A percentile compares a stretch with the other conserved stretches of the same genome.
These are phyloP conservation scores for Rhinoptilus africanus DNA, from an alignment of 2,113 vertebrate genomes.

Conservation along the genomic window DNA sequence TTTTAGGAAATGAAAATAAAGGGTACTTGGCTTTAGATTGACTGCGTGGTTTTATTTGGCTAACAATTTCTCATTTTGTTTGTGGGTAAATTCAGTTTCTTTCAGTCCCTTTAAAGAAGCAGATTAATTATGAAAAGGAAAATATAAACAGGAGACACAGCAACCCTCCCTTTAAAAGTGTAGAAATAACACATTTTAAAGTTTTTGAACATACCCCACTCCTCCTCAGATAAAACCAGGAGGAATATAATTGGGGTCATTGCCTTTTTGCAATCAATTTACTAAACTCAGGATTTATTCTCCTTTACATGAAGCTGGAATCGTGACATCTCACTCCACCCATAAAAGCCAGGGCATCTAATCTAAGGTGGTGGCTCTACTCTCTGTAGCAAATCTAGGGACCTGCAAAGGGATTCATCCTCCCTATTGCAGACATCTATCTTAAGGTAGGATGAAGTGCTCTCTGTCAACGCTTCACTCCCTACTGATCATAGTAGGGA, in stretches of 20 bases:
- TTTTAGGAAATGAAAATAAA: background rate
- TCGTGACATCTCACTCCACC: background rate
- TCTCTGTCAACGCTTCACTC: background rate
- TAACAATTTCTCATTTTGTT: background rate
- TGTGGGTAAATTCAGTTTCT: background rate
- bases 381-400: background rate
- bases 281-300: background rate
- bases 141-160: background rate
- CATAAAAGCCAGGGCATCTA: background rate
- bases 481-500: accelerated
- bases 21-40: background rate
- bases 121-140: background rate
- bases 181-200: background rate
- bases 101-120: background rate
- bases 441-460: background rate
- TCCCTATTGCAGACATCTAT: background rate
- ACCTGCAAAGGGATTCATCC: background rate
- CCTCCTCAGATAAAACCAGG: background rate
- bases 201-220: background rate
- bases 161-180: background rate
- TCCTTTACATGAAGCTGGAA: background rate
- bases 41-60: background rate
- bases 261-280: background rate
- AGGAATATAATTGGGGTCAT: background rate
- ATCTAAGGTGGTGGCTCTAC: background rate